Base-by-base conservation (phyloP, 2,888 invertebrate species). In the Eupithecia inturbata region DNA sequence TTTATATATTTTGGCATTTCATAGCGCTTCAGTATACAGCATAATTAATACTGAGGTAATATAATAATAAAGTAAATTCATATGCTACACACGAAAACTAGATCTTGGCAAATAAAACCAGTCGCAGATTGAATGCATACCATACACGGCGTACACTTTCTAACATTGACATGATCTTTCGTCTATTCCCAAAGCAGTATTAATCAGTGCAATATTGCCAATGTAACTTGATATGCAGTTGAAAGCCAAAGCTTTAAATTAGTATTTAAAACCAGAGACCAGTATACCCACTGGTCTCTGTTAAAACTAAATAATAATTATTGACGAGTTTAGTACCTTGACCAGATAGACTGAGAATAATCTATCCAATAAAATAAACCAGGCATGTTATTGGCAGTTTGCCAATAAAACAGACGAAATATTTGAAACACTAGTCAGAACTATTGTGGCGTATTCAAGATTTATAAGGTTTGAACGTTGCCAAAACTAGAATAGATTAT, bases 1-100 rank as follows among this genome's bases (percentile, higher is more conserved):
- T 67, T 69, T 49, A 33, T 57, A 22, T 53, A 63, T 63, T 73
- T 69, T 71, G 73, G 73, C 67, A 71, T 71, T 67, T 72, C 78
- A 79, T 80, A 82, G 78, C 77, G 78, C 80, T 36, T 75, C n/a
- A 62, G 22, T 71, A 64, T 71, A 75, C 33, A 77, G 76, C 72
- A 74, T 74, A 81, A 82, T 80, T 84, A 85, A 85, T 86, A 85
- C 84, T 85, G 85, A 84, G 83, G 39, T 39, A 39, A 39, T 39
- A 80, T 84, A 69, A 60, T 26, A 68, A 67, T 67, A 74, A 66
- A 67, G 19, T 31, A 53, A 72, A 69, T 22, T 22, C 62, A 22
- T 69, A 33, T 22, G 64, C 63, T 68, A 53, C 41, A 64, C 33
- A n/a, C 66, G 26, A 53, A 39, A 49, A 78, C 77, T 80, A 82